phyloP scores from a whole-genome alignment of 2,888 invertebrate species.

The Gerosis bhagava region DNA sequence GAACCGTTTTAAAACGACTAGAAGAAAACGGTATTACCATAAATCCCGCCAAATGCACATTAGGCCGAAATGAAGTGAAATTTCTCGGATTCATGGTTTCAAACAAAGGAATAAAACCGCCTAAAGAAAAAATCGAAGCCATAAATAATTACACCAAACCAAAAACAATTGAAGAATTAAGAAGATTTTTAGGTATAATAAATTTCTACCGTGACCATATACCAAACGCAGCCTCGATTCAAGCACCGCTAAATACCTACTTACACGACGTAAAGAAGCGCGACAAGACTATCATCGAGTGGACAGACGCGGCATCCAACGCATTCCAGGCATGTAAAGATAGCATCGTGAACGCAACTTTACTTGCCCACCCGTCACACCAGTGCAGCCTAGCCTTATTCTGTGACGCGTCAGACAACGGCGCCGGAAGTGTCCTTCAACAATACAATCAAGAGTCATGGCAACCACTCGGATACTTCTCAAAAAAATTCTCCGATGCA shows the following conservation, averaged over 20 bases:
- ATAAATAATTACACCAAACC: constrained; percentile 25
- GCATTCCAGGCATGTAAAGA: constrained; percentile 7
- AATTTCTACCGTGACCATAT: constrained; percentile 36
- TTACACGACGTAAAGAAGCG: background rate
- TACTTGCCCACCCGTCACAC: constrained; percentile 11
- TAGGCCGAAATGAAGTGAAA: constrained; percentile 22
- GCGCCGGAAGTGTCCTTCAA: constrained; percentile 8
- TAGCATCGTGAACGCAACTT: background rate
- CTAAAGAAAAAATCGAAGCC: constrained; percentile 10
- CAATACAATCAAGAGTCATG: background rate
- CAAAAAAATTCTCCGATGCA: constrained; percentile 35
- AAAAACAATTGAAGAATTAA: constrained; percentile 29
- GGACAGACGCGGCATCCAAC: background rate
- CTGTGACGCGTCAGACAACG: constrained; percentile 3
- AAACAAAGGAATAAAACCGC: constrained; percentile 20
- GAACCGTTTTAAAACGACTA: constrained; percentile 17
- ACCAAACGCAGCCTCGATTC: constrained; percentile 27
- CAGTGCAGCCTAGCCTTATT: background rate
- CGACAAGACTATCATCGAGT: constrained; percentile 1
- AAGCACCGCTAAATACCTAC: constrained; percentile 26
- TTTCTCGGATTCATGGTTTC: constrained; percentile 29
- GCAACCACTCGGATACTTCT: constrained; percentile 10
- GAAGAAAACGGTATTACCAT: constrained; percentile 27
- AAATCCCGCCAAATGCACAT: constrained; percentile 27
- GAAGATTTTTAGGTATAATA: constrained; percentile 35